Evolutionary conservation across 1,140 invertebrate genomes (phyloP), one percentile per base, ranked within the genome.

Genomic region (Microplitis demolitor): DNA sequence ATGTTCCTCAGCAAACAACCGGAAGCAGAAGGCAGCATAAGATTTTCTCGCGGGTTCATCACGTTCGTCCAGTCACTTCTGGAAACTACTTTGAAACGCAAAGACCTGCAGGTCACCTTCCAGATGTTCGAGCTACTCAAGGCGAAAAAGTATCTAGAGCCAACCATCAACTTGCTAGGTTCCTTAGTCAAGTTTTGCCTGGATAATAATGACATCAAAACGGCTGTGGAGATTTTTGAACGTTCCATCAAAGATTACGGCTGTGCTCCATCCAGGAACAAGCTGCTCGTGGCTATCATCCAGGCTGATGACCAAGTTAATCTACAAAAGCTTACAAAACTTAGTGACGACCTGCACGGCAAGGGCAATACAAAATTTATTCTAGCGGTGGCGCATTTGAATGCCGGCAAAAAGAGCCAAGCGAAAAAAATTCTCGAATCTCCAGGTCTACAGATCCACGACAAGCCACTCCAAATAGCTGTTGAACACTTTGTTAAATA

Each of bases 331-430:
- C 80, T 96, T 4, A 92, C 94, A 2, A 94, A 96, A 85, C 83
- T 95, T 2, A 92, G 91, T 71, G 94, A 92, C 1, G 83, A 89
- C 67, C 88, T 94, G 68, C 91, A 94, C 72, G 95, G 95, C 4
- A 94, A 96, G 87, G 90, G 93, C 14, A 95, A 95, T 78, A 92
- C 93, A 71, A 84, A 96, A 1, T 93, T 95, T 78, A 93, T 96
- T 80, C 86, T 97, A 63, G 92, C 95, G 4, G 89, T 95, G 70
- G 89, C 91, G 1, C 96, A 96, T 82, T 88, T 96, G 6, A 93
- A 95, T 79, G 93, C 92, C 77, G 93, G 93, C 0, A 87, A 92
- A 58, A 80, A 93, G 24, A 85, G 91, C 58, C 94, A 96, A 82
- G 95, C 94, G 1, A 87, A 91, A 60, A 95, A 94, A 82, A 94